A percentile compares a stretch with the other conserved stretches of the same genome.
phyloP scores from a whole-genome alignment of 2,797 vertebrate species.

The Petrocephalus sullivani region DNA sequence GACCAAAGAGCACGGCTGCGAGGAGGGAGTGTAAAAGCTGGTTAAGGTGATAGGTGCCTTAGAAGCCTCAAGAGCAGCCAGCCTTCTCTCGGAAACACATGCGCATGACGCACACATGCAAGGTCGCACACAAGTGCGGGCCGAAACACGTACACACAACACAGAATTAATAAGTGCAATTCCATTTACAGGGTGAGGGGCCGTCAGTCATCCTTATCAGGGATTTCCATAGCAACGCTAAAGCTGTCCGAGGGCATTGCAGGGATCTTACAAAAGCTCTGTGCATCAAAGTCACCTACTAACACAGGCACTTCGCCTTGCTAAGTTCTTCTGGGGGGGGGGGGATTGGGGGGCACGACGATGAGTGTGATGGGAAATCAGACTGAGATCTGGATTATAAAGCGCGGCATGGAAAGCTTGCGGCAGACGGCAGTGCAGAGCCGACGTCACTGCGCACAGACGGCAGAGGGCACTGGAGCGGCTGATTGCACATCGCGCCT shows the following conservation, averaged over 20 bases:
- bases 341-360: neutral
- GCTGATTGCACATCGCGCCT: neutral
- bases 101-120: neutral
- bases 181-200: slow-evolving; percentile 26
- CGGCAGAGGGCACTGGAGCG: neutral
- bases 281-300: neutral
- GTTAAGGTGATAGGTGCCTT: slow-evolving; percentile 9
- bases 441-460: neutral
- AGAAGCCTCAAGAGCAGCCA: neutral
- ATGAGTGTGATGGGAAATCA: neutral
- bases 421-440: neutral
- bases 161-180: neutral
- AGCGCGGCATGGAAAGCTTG: neutral
- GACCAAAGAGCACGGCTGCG: neutral
- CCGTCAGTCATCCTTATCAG: slow-evolving; percentile 28
- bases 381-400: neutral
- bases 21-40: neutral
- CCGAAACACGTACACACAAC: neutral
- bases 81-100: neutral
- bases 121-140: neutral
- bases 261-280: slow-evolving; percentile 15
- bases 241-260: neutral
- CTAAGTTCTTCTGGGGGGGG: neutral
- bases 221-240: slow-evolving; percentile 35
- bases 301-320: neutral